phyloP scores from a whole-genome alignment of 2,888 invertebrate genomes.

The Drosophila kanekoi region DNA sequence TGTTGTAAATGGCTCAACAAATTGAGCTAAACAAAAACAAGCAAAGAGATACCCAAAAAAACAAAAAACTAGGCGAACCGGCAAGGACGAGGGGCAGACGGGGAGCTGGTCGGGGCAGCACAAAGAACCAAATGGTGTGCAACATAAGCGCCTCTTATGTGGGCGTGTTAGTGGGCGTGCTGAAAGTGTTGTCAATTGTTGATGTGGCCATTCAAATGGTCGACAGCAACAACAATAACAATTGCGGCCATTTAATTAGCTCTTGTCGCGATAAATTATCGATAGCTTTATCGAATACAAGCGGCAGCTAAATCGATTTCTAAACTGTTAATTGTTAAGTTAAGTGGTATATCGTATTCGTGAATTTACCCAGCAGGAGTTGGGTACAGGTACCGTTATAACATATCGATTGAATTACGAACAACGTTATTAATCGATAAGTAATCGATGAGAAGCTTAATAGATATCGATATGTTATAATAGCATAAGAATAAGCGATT shows the following conservation, averaged over 20 bases:
- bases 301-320: too few species aligned
- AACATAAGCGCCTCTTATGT: constrained; percentile 56
- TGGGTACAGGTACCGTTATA: too few species aligned
- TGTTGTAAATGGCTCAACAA: constrained; percentile 68
- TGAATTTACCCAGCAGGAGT: too few species aligned
- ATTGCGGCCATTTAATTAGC: constrained; percentile 43
- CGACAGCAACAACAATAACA: constrained; percentile 13
- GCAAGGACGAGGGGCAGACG: not conserved
- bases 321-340: too few species aligned
- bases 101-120: constrained; percentile 4
- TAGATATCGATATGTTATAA: too few species aligned
- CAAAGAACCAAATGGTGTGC: constrained; percentile 60
- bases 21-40: constrained; percentile 59
- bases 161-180: constrained; percentile 44
- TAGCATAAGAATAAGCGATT: too few species aligned
- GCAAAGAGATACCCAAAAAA: constrained; percentile 30
- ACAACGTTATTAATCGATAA: too few species aligned
- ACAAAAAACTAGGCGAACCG: constrained; percentile 9
- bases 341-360: too few species aligned
- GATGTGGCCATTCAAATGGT: constrained; percentile 38
- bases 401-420: too few species aligned
- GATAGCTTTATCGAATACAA: not conserved
- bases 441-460: too few species aligned
- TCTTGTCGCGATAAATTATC: constrained; percentile 4
- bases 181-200: constrained; percentile 43